Evolutionary conservation across 2,113 vertebrate genomes (phyloP).

Genomic region (Mus spicilegus): DNA sequence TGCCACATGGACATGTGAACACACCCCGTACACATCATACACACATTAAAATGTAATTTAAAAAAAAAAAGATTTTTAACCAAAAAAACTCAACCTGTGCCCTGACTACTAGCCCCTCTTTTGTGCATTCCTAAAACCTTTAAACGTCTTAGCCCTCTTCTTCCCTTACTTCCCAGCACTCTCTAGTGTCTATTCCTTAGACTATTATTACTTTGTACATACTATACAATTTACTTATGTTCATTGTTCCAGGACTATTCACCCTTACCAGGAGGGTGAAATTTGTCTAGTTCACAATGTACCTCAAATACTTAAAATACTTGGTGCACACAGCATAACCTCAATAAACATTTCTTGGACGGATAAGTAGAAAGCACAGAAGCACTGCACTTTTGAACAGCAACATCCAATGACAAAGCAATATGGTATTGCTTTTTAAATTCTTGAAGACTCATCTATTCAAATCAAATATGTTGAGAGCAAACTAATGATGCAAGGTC

Average conservation of each 20-base stretch:
- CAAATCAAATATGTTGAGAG: background rate
- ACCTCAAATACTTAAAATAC: background rate
- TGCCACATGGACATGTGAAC: background rate
- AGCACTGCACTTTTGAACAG: constrained; percentile 11
- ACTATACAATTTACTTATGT: background rate
- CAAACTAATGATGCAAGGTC: background rate
- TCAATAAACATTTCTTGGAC: constrained; percentile 18
- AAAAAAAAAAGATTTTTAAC: background rate
- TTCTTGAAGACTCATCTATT: background rate
- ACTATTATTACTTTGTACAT: background rate
- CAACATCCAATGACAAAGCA: constrained; percentile 22
- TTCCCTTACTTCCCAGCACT: background rate
- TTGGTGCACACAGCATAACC: background rate
- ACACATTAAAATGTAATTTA: background rate
- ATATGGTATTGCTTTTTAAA: background rate
- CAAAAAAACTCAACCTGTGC: too few species aligned
- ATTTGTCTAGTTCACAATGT: background rate
- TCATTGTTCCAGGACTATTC: background rate
- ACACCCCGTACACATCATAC: background rate
- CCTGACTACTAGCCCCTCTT: background rate
- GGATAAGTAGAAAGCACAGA: constrained; percentile 41
- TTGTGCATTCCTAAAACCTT: background rate
- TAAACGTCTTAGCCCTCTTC: background rate
- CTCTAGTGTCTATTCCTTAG: background rate
- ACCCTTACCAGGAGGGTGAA: background rate